phyloP scores from a whole-genome alignment of 2,797 vertebrate genomes.

The Pipistrellus nathusii region DNA sequence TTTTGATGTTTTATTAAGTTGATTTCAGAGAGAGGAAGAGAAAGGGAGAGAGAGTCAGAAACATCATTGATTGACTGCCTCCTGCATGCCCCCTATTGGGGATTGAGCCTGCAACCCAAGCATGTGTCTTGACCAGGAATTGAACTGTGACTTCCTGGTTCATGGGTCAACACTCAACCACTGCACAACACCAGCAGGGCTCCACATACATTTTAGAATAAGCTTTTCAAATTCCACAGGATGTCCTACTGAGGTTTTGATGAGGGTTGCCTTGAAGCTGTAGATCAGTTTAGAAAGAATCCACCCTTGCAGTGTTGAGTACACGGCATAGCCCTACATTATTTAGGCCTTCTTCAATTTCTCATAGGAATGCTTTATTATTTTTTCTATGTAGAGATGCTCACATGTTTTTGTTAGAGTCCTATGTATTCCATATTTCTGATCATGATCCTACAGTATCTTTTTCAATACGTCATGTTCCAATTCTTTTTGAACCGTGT shows the following conservation, averaged over 20 bases:
- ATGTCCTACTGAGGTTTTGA: accelerated
- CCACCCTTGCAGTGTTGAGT: accelerated
- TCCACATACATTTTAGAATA: background rate
- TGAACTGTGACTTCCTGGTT: too few species aligned
- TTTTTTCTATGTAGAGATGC: background rate
- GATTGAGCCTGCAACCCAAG: too few species aligned
- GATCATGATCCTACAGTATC: background rate
- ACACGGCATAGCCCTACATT: accelerated
- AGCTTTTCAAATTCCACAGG: background rate
- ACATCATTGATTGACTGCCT: too few species aligned
- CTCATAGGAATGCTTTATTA: background rate
- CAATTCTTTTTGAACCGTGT: background rate
- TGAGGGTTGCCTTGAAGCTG: accelerated
- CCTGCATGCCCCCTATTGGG: too few species aligned
- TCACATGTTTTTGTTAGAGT: background rate
- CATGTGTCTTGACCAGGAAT: too few species aligned
- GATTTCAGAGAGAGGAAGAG: too few species aligned
- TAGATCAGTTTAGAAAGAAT: background rate
- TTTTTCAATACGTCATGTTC: background rate
- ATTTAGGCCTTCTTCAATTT: background rate
- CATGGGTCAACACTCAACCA: too few species aligned
- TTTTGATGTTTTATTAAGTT: too few species aligned
- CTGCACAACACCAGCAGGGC: too few species aligned
- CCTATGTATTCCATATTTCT: background rate
- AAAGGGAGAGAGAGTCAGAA: too few species aligned